Evolutionary conservation across 2,113 vertebrate genomes (phyloP).

Genomic region (Eulemur macaco): DNA sequence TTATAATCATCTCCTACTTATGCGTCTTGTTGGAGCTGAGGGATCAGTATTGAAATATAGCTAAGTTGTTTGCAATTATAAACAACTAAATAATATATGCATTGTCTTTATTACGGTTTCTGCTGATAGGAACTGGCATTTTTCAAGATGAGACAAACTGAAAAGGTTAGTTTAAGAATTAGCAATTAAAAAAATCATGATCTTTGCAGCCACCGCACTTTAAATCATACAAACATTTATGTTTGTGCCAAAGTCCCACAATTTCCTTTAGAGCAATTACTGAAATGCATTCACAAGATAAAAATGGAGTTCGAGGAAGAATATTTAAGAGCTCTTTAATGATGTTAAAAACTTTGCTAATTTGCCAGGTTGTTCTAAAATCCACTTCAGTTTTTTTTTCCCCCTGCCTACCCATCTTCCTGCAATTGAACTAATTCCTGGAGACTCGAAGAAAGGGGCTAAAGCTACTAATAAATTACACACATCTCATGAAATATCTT

Average conservation of each 20-base stretch:
- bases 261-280: constrained; percentile 77
- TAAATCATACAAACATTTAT: constrained; percentile 76
- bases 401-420: constrained; percentile 35
- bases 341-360: constrained; percentile 73
- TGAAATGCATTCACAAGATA: constrained; percentile 71
- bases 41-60: constrained; percentile 50
- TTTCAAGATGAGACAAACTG: constrained; percentile 59
- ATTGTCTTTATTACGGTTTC: constrained; percentile 61
- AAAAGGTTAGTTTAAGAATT: constrained; percentile 80
- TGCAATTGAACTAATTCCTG: constrained; percentile 35
- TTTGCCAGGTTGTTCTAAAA: constrained; percentile 72
- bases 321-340: constrained; percentile 72
- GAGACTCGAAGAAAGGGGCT: not conserved
- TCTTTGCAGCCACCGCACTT: constrained; percentile 68
- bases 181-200: constrained; percentile 74
- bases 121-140: constrained; percentile 13
- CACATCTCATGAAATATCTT: not conserved
- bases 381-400: constrained; percentile 55
- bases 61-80: constrained; percentile 67
- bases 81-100: constrained; percentile 72
- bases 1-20: constrained; percentile 61
- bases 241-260: constrained; percentile 72
- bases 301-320: constrained; percentile 66
- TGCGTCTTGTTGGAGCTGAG: constrained; percentile 36
- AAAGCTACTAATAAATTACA: not conserved